These are phyloP conservation scores for Ammospiza caudacuta DNA, from an alignment of 2,113 vertebrate species.

Conservation along the genomic window DNA sequence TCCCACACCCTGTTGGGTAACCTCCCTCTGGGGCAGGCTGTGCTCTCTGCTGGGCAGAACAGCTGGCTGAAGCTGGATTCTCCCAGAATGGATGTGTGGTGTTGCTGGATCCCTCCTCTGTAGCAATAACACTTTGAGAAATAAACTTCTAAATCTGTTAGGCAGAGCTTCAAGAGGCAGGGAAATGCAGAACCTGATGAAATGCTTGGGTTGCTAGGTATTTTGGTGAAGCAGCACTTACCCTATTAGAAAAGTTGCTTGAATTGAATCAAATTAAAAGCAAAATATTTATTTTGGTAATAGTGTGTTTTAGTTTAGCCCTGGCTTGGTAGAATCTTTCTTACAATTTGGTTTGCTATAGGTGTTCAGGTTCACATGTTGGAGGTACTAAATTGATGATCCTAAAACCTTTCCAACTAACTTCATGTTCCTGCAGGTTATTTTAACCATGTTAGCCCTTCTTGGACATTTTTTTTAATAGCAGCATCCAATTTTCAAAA, in stretches of 20 bases:
- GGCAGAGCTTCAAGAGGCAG: background rate
- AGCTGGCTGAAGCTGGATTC: background rate
- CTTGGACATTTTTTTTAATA: background rate
- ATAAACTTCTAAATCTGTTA: slow-evolving; percentile 82
- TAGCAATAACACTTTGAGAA: slow-evolving; percentile 1
- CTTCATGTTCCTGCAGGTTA: background rate
- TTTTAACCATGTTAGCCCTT: background rate
- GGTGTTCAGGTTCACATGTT: background rate
- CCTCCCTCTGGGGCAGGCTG: background rate
- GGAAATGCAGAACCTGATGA: background rate
- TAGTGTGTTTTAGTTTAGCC: background rate
- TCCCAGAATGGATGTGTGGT: background rate
- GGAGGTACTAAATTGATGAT: rapidly evolving
- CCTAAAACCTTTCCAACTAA: background rate
- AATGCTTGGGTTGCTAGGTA: background rate
- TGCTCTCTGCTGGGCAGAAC: background rate
- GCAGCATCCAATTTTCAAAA: background rate
- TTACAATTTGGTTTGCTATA: background rate
- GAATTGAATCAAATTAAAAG: too few species aligned
- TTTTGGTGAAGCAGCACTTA: background rate
- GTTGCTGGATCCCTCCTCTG: background rate
- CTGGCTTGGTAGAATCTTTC: background rate
- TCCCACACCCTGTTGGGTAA: background rate
- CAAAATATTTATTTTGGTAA: background rate
- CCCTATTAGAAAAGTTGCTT: too few species aligned